Conservation (phyloP, 2,888 invertebrate species). For the Smittia aterrima region DNA sequence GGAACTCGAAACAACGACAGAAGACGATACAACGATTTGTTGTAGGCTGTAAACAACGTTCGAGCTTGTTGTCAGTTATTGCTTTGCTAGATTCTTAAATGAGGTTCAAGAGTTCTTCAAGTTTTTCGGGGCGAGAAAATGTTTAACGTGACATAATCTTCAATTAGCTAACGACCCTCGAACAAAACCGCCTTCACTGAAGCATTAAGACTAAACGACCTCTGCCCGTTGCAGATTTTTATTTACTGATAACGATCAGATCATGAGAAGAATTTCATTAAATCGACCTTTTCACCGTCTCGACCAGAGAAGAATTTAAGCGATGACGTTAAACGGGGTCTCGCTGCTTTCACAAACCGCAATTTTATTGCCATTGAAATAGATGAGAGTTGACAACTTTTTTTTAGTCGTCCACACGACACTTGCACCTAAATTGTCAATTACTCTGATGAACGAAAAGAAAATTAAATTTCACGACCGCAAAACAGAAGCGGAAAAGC, state of each 20-base stretch:
- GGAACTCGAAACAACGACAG: too few species aligned
- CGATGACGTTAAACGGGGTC: background rate
- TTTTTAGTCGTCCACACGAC: background rate
- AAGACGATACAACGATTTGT: too few species aligned
- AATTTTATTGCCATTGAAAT: background rate
- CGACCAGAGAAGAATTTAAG: background rate
- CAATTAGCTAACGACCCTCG: too few species aligned
- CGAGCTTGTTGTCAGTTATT: too few species aligned
- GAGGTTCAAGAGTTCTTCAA: too few species aligned
- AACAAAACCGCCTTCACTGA: too few species aligned
- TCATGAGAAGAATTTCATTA: constrained; percentile 24
- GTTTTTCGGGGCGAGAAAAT: too few species aligned
- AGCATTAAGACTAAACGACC: too few species aligned
- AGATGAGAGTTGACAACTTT: background rate
- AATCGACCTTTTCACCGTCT: background rate
- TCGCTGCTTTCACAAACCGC: background rate
- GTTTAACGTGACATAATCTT: too few species aligned
- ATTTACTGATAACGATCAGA: constrained; percentile 12
- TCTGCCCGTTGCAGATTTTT: constrained; percentile 2
- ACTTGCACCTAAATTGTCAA: background rate
- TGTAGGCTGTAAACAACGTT: too few species aligned
- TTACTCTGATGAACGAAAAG: background rate
- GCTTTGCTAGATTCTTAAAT: too few species aligned
- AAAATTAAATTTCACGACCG: background rate
- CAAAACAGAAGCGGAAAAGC: background rate